A percentile compares a stretch with the other conserved stretches of the same genome.
Evolutionary conservation across 2,797 vertebrate species (phyloP).

Genomic region (Cottoperca gobio): DNA sequence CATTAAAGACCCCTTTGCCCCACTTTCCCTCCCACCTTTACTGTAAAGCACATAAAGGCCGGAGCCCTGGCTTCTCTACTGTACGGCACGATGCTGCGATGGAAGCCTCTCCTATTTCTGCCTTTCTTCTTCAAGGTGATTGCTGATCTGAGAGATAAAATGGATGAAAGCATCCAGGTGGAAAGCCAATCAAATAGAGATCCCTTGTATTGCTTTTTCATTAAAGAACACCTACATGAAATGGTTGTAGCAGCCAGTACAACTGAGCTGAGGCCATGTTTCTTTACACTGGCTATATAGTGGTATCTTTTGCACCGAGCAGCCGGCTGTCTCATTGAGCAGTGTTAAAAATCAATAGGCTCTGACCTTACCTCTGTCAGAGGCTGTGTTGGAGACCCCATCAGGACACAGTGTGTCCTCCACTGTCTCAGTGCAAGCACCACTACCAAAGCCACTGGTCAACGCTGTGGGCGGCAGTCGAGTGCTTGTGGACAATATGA

Average conservation of each 20-base stretch:
- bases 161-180: slow-evolving; percentile 75
- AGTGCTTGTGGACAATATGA: slow-evolving; percentile 18
- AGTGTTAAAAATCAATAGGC: slow-evolving; percentile 82
- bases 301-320: slow-evolving; percentile 55
- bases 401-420: slow-evolving; percentile 66
- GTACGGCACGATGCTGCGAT: slow-evolving; percentile 26
- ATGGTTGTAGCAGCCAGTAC: slow-evolving; percentile 63
- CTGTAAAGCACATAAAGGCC: slow-evolving; percentile 54
- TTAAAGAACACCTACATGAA: slow-evolving; percentile 70
- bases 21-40: slow-evolving; percentile 74
- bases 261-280: slow-evolving; percentile 61
- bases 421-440: slow-evolving; percentile 44
- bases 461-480: slow-evolving; percentile 16
- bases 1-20: slow-evolving; percentile 89
- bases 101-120: slow-evolving; percentile 50
- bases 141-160: slow-evolving; percentile 75
- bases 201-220: slow-evolving; percentile 72
- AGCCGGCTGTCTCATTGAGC: slow-evolving; percentile 64
- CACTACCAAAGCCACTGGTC: slow-evolving; percentile 48
- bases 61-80: slow-evolving; percentile 12
- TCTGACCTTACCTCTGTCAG: slow-evolving; percentile 81
- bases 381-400: slow-evolving; percentile 74
- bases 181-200: slow-evolving; percentile 77
- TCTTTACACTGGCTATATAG: slow-evolving; percentile 49
- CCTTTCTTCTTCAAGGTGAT: slow-evolving; percentile 75